Conservation (phyloP, 2,888 invertebrate genomes). For the Deroplatys truncata region DNA sequence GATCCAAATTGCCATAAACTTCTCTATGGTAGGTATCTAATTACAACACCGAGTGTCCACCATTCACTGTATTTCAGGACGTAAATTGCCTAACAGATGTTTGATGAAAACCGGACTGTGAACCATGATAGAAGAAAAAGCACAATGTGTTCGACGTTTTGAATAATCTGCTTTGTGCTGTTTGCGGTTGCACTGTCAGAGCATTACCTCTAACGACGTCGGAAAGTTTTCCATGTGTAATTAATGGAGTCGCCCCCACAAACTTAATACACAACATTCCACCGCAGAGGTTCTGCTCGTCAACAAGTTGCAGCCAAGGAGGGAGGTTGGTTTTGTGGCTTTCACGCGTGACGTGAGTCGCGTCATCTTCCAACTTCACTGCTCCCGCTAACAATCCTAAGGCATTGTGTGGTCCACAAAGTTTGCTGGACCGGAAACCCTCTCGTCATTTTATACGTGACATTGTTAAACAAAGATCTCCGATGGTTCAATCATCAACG, state of each 20-base stretch:
- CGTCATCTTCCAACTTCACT: neutral
- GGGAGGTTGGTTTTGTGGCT: neutral
- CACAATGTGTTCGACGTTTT: neutral
- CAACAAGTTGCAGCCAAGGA: neutral
- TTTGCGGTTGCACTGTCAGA: neutral
- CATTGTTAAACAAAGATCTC: no score
- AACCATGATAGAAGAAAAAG: no score
- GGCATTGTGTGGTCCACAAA: neutral
- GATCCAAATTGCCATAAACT: no score
- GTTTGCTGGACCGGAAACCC: neutral
- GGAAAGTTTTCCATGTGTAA: neutral
- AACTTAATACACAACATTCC: neutral
- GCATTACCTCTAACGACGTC: neutral
- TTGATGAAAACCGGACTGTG: no score
- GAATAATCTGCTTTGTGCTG: neutral
- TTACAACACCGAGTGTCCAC: no score
- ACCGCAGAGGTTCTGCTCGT: neutral
- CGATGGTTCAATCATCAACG: no score
- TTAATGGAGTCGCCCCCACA: neutral
- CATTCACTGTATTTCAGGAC: no score
- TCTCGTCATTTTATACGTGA: no score
- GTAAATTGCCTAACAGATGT: no score
- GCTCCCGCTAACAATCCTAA: neutral
- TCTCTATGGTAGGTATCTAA: no score
- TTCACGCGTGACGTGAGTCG: neutral